Evolutionary conservation across 2,888 invertebrate genomes (phyloP), one percentile per base, ranked within the genome.

Genomic region (Campoplex capitator): DNA sequence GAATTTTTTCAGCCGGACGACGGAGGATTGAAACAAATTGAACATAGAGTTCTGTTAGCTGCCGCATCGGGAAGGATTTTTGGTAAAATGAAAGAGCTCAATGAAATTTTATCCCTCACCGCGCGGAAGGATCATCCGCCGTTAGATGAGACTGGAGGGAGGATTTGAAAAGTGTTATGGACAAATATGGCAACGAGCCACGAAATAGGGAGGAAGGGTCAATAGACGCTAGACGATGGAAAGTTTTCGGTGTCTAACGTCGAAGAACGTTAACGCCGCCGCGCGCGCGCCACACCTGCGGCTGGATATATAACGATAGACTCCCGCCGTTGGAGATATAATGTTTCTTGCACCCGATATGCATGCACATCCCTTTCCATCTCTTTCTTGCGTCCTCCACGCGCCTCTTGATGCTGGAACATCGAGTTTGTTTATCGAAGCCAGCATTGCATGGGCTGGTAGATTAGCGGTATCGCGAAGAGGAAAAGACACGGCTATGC

Each of bases 361-460:
- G 23, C 8, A 23, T 45, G 42, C 75, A 58, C 42, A 28, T 13
- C 56, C 51, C n/a, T n/a, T 23, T 23, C 38, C 35, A 8, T 4
- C 38, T 56, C n/a, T 6, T n/a, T 23, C 23, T 23, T 23, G 4
- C 7, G 62, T 13, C 13, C 28, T 58, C 58, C 28, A 23, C 23
- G 23, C 23, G 13, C 13, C 28, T 9, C 28, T 23, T 23, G n/a
- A 7, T 32, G 3, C 23, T 23, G 23, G 28, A 51, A 28, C 51
- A 62, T 32, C 76, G 45, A 23, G 62, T 13, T 76, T 65, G 76
- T 76, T 76, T 75, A 28, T 35, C 75, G 62, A 76, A 51, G 35
- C 65, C 45, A 48, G 65, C 48, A n/a, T n/a, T n/a, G n/a, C n/a
- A n/a, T n/a, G 48, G n/a, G 16, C 42, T 62, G 48, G 32, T 70